Evolutionary conservation across 2,797 vertebrate genomes (phyloP).

Genomic region (Decapterus maruadsi): DNA sequence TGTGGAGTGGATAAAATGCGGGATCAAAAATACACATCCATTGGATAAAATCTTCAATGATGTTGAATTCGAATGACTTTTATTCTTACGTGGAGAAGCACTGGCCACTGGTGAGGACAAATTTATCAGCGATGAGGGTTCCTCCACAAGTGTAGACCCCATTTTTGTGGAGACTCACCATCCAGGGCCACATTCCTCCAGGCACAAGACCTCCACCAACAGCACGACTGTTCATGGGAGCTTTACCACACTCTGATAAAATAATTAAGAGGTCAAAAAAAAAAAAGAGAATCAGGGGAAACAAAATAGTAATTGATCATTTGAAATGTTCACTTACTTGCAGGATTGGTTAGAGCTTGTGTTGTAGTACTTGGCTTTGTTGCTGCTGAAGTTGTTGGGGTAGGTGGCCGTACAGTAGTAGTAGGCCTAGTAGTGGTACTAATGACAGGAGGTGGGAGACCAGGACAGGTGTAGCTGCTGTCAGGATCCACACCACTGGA

Average conservation of each 20-base stretch:
- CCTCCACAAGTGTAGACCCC: slow-evolving; percentile 60
- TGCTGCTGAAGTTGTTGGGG: neutral
- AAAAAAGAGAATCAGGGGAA: neutral
- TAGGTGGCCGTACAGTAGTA: neutral
- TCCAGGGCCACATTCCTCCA: slow-evolving; percentile 70
- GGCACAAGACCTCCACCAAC: slow-evolving; percentile 19
- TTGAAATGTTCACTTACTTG: slow-evolving; percentile 14
- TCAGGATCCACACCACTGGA: no score
- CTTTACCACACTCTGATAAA: slow-evolving; percentile 50
- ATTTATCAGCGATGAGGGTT: slow-evolving; percentile 53
- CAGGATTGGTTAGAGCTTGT: slow-evolving; percentile 3
- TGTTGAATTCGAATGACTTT: neutral
- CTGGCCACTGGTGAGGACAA: slow-evolving; percentile 61
- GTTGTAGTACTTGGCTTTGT: neutral
- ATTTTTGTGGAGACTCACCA: slow-evolving; percentile 62
- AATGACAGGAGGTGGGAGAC: no score
- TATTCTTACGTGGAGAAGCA: slow-evolving; percentile 66
- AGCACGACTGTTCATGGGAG: slow-evolving; percentile 32
- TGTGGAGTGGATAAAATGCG: slow-evolving; percentile 10
- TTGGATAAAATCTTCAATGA: neutral
- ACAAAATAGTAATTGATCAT: neutral
- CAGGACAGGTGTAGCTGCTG: no score
- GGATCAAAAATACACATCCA: neutral
- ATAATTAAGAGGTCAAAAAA: neutral
- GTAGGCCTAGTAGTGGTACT: no score